phyloP scores from a whole-genome alignment of 2,113 vertebrate genomes.

The Meleagris gallopavo region DNA sequence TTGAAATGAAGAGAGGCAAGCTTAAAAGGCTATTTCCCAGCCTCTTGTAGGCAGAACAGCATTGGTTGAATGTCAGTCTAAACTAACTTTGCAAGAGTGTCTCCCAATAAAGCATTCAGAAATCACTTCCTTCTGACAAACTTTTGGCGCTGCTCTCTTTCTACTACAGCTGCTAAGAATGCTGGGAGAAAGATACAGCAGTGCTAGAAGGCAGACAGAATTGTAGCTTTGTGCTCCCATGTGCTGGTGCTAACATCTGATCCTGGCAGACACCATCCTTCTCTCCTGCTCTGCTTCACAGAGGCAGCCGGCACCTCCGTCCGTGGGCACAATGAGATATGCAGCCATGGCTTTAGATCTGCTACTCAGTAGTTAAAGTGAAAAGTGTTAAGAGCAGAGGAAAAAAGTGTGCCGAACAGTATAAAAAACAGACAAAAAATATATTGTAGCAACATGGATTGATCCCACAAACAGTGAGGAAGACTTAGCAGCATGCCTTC shows the following conservation, averaged over 20 bases:
- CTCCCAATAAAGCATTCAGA: neutral
- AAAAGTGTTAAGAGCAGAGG: neutral
- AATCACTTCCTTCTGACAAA: neutral
- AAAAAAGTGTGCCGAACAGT: neutral
- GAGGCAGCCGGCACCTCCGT: neutral
- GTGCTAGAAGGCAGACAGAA: neutral
- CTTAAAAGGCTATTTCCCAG: neutral
- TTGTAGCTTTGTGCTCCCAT: accelerated
- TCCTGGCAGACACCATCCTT: neutral
- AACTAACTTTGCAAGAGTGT: neutral
- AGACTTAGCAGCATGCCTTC: neutral
- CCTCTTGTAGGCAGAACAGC: neutral
- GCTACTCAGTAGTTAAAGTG: accelerated
- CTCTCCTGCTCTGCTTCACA: neutral
- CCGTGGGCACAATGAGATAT: accelerated
- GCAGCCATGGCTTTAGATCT: accelerated
- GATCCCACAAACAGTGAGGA: neutral
- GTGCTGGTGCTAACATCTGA: neutral
- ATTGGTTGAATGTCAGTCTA: neutral
- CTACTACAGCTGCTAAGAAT: neutral
- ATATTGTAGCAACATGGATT: accelerated
- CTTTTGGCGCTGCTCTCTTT: neutral
- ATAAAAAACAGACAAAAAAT: neutral
- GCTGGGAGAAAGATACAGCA: accelerated
- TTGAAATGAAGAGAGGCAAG: neutral